phyloP scores from a whole-genome alignment of 2,888 invertebrate species.

The Caenorhabditis sp. region DNA sequence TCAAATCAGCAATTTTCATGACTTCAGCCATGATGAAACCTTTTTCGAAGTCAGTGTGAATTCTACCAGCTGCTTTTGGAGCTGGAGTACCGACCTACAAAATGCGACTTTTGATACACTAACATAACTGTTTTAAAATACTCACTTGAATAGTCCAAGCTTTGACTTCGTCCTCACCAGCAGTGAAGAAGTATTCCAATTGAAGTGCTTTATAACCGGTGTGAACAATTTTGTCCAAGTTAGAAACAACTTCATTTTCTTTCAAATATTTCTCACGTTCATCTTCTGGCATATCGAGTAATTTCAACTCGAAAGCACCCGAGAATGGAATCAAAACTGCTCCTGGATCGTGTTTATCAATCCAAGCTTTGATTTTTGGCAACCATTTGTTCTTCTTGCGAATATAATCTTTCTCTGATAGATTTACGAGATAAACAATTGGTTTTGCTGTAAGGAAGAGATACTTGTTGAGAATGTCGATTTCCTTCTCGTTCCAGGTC shows the following conservation, averaged over 20 bases:
- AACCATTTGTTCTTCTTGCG: conserved; percentile 80
- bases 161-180: conserved; percentile 96
- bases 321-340: conserved; percentile 90
- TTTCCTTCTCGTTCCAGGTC: conserved; percentile 68
- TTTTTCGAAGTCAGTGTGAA: conserved; percentile 99
- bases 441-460: conserved; percentile 96
- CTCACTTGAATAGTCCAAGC: conserved; percentile 95
- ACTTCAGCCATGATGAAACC: conserved; percentile 86
- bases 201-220: conserved; percentile 95
- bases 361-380: conserved; percentile 96
- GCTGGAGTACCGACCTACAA: conserved; percentile 88
- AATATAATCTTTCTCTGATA: conserved; percentile 96
- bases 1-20: conserved; percentile 96
- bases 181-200: conserved; percentile 94
- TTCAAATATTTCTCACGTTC: conserved; percentile 83
- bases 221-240: conserved; percentile 80
- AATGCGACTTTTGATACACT: too few relatives aligned
- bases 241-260: conserved; percentile 74
- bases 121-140: neutral
- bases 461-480: conserved; percentile 85
- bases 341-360: conserved; percentile 94
- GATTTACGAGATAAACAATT: conserved; percentile 92
- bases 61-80: conserved; percentile 95
- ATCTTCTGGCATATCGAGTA: conserved; percentile 83
- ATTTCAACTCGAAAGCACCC: conserved; percentile 85